These are phyloP conservation scores for Stictonetta naevosa DNA, from an alignment of 2,113 vertebrate genomes.

Conservation along the genomic window DNA sequence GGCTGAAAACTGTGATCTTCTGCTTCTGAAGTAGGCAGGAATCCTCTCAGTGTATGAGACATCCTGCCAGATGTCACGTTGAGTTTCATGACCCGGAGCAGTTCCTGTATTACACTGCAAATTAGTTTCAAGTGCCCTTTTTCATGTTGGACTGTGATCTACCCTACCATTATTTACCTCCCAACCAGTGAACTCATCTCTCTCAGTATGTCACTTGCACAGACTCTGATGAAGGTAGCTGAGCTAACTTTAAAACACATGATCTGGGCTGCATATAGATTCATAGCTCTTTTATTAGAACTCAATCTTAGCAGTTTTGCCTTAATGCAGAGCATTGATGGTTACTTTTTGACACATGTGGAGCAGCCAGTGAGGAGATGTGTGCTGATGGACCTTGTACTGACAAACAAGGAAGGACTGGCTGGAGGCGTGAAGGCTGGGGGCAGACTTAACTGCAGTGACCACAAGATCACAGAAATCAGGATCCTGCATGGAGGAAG, in stretches of 20 bases:
- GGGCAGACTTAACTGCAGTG: no score
- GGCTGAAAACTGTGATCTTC: background rate
- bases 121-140: background rate
- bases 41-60: background rate
- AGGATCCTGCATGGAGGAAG: no score
- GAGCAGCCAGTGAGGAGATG: no score
- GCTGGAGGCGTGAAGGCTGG: no score
- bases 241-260: background rate
- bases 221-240: background rate
- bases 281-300: background rate
- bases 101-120: accelerated
- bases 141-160: background rate
- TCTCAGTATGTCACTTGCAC: background rate
- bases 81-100: background rate
- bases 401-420: no score
- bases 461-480: no score
- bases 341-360: no score
- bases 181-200: accelerated
- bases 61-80: background rate
- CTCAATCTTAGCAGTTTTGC: background rate
- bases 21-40: background rate
- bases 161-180: background rate
- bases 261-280: background rate
- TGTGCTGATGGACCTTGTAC: no score
- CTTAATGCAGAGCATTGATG: background rate